Conservation (phyloP, 37 sponge, comb jelly and placozoan genomes). For the Chondrilla cf. caribensis region DNA sequence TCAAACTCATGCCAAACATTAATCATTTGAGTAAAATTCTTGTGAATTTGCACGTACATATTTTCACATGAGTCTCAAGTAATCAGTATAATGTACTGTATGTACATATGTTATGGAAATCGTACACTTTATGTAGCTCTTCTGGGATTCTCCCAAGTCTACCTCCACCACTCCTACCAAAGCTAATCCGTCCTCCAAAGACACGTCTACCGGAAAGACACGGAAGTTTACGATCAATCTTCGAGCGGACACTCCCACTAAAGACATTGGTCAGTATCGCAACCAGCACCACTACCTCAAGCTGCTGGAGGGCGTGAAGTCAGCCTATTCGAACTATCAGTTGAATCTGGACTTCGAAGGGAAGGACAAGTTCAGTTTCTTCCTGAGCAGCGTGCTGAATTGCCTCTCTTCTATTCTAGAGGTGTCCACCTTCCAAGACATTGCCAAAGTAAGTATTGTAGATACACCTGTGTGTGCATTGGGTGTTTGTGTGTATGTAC, state of each 20-base stretch:
- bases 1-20: no score
- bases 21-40: no score
- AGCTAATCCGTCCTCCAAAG: background rate
- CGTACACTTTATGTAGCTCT: no score
- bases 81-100: no score
- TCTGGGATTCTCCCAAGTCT: background rate
- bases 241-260: background rate
- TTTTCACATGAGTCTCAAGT: no score
- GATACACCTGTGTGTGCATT: no score
- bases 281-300: slow-evolving; percentile 44
- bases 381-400: slow-evolving; percentile 39
- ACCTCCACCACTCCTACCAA: background rate
- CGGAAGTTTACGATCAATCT: background rate
- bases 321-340: slow-evolving; percentile 65
- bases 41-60: no score
- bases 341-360: slow-evolving; percentile 33
- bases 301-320: slow-evolving; percentile 50
- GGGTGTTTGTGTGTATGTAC: no score
- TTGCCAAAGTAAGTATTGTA: background rate
- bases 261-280: slow-evolving; percentile 46
- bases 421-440: slow-evolving; percentile 24
- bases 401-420: slow-evolving; percentile 53
- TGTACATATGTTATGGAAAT: no score
- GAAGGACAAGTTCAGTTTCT: slow-evolving; percentile 59
- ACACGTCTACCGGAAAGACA: background rate